phyloP scores from a whole-genome alignment of 2,113 vertebrate genomes.

The Spea bombifrons region DNA sequence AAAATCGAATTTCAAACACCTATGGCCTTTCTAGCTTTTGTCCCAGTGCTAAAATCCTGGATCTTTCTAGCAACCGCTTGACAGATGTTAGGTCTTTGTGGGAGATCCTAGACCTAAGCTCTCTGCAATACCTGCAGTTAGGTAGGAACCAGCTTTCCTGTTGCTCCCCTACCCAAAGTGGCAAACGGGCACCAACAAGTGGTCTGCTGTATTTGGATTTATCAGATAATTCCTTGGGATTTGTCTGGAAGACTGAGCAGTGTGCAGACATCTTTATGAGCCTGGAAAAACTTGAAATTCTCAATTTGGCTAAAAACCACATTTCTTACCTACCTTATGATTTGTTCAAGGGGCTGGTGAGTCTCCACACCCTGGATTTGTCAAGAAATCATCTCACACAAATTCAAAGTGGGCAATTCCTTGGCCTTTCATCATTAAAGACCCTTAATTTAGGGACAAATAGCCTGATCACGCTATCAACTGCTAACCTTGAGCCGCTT shows the following conservation, averaged over 20 bases:
- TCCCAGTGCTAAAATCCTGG: conserved; percentile 25
- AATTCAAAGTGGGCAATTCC: conserved; percentile 4
- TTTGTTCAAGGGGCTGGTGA: conserved; percentile 29
- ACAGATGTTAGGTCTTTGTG: conserved; percentile 28
- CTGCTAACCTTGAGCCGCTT: neutral
- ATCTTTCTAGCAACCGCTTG: conserved; percentile 49
- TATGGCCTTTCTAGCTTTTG: conserved; percentile 34
- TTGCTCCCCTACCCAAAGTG: neutral
- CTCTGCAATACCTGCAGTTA: conserved; percentile 40
- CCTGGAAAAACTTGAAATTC: conserved; percentile 6
- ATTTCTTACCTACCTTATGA: conserved; percentile 20
- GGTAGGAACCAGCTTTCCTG: conserved; percentile 18
- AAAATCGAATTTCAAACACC: conserved; percentile 37
- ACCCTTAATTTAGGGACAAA: conserved; percentile 31
- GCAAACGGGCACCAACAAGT: neutral
- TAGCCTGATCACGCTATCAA: conserved; percentile 35
- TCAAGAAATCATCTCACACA: conserved; percentile 38
- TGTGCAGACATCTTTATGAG: conserved; percentile 46
- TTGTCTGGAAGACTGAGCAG: neutral
- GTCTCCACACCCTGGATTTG: conserved; percentile 39
- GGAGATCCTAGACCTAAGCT: neutral
- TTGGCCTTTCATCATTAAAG: conserved; percentile 13
- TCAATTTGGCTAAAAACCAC: conserved; percentile 43
- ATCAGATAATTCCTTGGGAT: conserved; percentile 43
- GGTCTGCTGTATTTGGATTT: conserved; percentile 42